Conservation (phyloP, 1,140 invertebrate genomes). For the Leguminivora glycinivorella region DNA sequence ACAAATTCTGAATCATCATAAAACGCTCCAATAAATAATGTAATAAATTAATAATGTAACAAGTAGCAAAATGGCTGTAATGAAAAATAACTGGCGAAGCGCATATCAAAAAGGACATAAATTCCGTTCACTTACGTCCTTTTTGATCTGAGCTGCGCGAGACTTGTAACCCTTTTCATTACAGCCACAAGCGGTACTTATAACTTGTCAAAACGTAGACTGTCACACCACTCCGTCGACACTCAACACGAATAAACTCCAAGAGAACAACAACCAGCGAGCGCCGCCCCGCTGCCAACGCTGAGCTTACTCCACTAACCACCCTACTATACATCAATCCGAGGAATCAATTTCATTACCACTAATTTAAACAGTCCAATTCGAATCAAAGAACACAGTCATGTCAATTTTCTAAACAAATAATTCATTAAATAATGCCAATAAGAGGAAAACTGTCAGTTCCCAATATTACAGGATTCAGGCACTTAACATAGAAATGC, state of each 20-base stretch:
- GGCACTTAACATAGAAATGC: slow-evolving; percentile 41
- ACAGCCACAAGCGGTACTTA: neutral
- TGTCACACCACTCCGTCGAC: slow-evolving; percentile 51
- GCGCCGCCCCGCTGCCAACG: slow-evolving; percentile 57
- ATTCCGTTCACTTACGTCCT: too few relatives aligned
- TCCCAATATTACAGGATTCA: slow-evolving; percentile 45
- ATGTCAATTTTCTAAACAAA: slow-evolving; percentile 35
- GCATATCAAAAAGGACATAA: too few relatives aligned
- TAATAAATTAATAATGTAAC: too few relatives aligned
- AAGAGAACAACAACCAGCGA: slow-evolving; percentile 67
- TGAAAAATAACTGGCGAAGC: too few relatives aligned
- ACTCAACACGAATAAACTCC: slow-evolving; percentile 62
- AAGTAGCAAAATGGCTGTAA: too few relatives aligned
- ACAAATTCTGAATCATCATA: too few relatives aligned
- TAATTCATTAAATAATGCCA: slow-evolving; percentile 37
- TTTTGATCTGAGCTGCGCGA: neutral
- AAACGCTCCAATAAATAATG: too few relatives aligned
- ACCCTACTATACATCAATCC: slow-evolving; percentile 59
- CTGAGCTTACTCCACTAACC: slow-evolving; percentile 53
- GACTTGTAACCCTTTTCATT: neutral
- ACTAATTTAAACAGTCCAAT: slow-evolving; percentile 54
- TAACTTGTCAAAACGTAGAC: slow-evolving; percentile 59
- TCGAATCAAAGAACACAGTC: slow-evolving; percentile 35
- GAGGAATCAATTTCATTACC: slow-evolving; percentile 54
- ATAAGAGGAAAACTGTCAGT: slow-evolving; percentile 38